A percentile compares a stretch with the other conserved stretches of the same genome.
These are phyloP conservation scores for Sciurus niger DNA, from an alignment of 2,113 vertebrate species.

Conservation along the genomic window DNA sequence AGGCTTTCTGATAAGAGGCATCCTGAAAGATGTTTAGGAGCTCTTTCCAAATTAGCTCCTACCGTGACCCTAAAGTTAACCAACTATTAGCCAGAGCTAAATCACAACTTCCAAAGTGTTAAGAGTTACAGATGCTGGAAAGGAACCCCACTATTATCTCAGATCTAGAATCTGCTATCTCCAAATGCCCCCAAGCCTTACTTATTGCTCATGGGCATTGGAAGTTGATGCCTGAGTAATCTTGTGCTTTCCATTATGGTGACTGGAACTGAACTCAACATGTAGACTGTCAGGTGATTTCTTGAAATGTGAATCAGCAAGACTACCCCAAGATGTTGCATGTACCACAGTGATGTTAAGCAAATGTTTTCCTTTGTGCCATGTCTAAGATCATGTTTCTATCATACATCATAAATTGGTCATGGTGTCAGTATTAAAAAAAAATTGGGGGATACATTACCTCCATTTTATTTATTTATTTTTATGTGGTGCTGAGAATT, in stretches of 20 bases:
- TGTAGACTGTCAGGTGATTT: neutral
- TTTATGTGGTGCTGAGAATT: too few relatives aligned
- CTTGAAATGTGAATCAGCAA: neutral
- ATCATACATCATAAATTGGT: neutral
- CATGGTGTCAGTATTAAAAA: too few relatives aligned
- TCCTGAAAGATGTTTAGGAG: neutral
- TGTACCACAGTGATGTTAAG: neutral
- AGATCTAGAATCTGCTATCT: too few relatives aligned
- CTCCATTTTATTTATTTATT: too few relatives aligned
- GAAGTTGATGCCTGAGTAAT: neutral
- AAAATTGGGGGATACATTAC: too few relatives aligned
- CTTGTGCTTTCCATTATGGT: neutral
- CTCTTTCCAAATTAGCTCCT: neutral
- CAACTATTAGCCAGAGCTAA: neutral
- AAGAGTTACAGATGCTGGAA: neutral
- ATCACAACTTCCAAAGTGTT: neutral
- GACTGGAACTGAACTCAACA: neutral
- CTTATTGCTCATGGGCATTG: neutral
- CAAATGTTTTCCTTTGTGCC: neutral
- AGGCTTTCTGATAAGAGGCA: neutral
- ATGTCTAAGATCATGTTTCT: neutral
- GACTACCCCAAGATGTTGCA: neutral
- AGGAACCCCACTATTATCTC: neutral
- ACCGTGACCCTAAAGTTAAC: neutral
- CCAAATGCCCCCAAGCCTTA: neutral